phyloP scores from a whole-genome alignment of 2,888 invertebrate species.

The Tigriopus californicus region DNA sequence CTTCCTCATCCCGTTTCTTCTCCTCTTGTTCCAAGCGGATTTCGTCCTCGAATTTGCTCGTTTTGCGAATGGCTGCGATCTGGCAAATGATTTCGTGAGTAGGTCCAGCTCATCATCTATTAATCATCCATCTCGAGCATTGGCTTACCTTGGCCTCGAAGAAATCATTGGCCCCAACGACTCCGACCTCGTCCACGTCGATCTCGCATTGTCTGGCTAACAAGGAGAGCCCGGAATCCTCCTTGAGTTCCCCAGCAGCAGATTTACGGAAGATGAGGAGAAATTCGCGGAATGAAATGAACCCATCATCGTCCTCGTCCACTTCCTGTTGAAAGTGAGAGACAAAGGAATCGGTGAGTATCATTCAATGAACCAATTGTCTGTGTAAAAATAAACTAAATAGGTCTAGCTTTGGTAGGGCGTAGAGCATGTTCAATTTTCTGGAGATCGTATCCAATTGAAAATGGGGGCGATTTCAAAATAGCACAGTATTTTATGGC shows the following conservation, averaged over 20 bases:
- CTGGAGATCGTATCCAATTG: no score
- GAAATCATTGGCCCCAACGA: conserved; percentile 81
- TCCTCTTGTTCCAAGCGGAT: conserved; percentile 81
- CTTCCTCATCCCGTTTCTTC: conserved; percentile 59
- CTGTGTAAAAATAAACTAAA: no score
- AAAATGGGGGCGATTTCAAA: no score
- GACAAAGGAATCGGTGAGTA: no score
- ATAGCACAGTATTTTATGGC: no score
- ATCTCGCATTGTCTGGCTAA: conserved; percentile 72
- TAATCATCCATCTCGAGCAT: background rate
- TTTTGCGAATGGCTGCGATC: conserved; percentile 63
- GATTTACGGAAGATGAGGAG: conserved; percentile 57
- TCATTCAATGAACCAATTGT: no score
- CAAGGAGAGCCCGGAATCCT: conserved; percentile 66
- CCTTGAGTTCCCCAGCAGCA: conserved; percentile 66
- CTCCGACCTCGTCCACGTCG: conserved; percentile 81
- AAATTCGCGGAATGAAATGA: conserved; percentile 29
- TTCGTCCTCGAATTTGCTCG: conserved; percentile 78
- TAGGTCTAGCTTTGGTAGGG: no score
- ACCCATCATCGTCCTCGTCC: conserved; percentile 60
- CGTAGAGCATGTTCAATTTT: no score
- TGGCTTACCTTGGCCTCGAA: conserved; percentile 65
- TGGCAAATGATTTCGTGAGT: no score
- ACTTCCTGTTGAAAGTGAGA: conserved; percentile 36
- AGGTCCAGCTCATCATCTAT: no score